Base-by-base conservation (phyloP, 2,888 invertebrate genomes). In the Harpalus rufipes region DNA sequence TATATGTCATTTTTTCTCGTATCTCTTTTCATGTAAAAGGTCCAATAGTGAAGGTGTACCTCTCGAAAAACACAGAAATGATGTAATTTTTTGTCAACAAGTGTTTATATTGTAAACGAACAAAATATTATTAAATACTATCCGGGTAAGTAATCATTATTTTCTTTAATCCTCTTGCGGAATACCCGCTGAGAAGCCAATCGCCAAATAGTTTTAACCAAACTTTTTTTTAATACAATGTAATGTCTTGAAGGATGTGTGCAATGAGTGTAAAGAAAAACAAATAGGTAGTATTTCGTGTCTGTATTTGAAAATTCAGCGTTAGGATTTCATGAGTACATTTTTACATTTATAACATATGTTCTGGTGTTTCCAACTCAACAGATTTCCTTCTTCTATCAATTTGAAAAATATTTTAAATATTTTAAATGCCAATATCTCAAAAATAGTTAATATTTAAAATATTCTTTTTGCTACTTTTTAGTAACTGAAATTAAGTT, bases 381-480 rank as follows among this genome's bases (percentile, higher is more conserved):
- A 78, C 78, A 56, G 51, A 7, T 78, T 16, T 51, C 56, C 18
- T 32, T 76, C 76, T 25, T 1, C 41, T 12, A 32, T 61, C 44
- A 44, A 74, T 44, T 74, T 74, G 41, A 80, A 80, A 80, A 61
- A 80, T 80, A 61, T 80, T 80, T 81, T 81, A 81, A 72, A 81
- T 61, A 81, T 81, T 72, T 76, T 76, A 61, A 84, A 44, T 78
- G 84, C 84, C 84, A 84, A 84, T 84, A 56, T 84, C 84, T 84
- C 84, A 84, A 84, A 84, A 84, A 84, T 84, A 84, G 84, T 78
- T 21, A 78, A 84, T 78, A 84, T 84, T 76, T 76, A 84, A 76
- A 59, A 84, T 63, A 78, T 44, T 84, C 61, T 78, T 61, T 63
- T 18, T 84, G 25, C 80, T 61, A 61, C 61, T 39, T 61, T 61